Evolutionary conservation across 2,113 vertebrate genomes (phyloP).

Genomic region (Candoia aspera): DNA sequence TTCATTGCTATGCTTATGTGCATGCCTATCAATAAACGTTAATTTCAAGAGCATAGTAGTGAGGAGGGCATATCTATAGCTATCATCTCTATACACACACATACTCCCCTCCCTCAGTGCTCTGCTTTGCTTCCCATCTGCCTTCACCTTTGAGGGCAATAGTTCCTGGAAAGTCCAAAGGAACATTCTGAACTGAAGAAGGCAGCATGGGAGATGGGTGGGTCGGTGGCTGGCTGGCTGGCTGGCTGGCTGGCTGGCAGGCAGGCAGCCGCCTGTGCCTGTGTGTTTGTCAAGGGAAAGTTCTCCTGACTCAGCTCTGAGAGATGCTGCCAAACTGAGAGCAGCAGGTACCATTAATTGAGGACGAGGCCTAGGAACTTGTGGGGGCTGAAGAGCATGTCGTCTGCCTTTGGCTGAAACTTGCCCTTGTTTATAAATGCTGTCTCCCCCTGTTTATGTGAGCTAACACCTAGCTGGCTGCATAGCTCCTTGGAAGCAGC

Average conservation of each 20-base stretch:
- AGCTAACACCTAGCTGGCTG: constrained; percentile 50
- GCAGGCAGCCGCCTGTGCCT: background rate
- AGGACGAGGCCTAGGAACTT: constrained; percentile 42
- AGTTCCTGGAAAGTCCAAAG: constrained; percentile 34
- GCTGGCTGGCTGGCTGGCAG: accelerated
- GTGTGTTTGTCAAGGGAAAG: background rate
- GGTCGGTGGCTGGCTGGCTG: accelerated
- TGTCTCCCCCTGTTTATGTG: constrained; percentile 11
- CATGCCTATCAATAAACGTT: background rate
- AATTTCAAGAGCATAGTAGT: background rate
- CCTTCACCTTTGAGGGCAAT: background rate
- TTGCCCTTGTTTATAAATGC: background rate
- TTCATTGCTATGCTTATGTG: background rate
- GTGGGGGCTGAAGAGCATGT: background rate
- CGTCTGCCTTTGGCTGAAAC: constrained; percentile 39
- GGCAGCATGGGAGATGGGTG: accelerated
- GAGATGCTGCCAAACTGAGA: background rate
- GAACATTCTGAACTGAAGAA: background rate
- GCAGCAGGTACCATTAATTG: constrained; percentile 33
- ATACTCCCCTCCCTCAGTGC: constrained; percentile 8
- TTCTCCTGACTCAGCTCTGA: background rate
- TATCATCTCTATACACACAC: background rate
- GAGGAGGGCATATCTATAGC: background rate
- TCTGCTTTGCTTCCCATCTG: background rate
- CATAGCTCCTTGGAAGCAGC: constrained; percentile 28